Base-by-base conservation (phyloP, 1,140 invertebrate species). In the Prorops nasuta region DNA sequence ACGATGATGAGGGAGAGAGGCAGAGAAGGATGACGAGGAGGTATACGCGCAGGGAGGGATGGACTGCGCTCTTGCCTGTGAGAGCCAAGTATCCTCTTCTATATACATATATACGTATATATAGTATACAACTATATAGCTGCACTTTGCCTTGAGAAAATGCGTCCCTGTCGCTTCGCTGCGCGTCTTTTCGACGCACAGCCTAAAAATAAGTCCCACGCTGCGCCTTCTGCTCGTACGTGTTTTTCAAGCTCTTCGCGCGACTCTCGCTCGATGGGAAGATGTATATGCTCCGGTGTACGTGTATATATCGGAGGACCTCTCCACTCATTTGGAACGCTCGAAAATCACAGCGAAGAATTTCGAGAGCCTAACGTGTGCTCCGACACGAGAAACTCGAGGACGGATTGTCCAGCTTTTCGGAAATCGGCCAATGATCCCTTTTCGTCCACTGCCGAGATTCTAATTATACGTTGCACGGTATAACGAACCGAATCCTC, bases 201-300 rank as follows among this genome's bases (percentile, higher is more conserved):
- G 51, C 47, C 55, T 58, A 58, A 58, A 58, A 58, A 58, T 58
- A 58, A 56, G 53, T 58, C 54, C 44, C 56, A 58, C 21, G 44
- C 15, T 19, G 21, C 32, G 34, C 12, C 44, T 21, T 51, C 28
- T 34, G 19, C 40, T 35, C 37, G 21, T 39, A 20, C 44, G 36
- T 40, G 35, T 3, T 39, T 47, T 44, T 35, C 28, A 28, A 22
- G 22, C 48, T 46, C 35, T 22, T n/a, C 47, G 56, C 19, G 17
- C 32, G 31, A 40, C 47, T 51, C 46, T 56, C 38, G 14, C 46
- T 32, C 19, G 24, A 10, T 28, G 24, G 24, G 10, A n/a, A n/a
- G n/a, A n/a, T n/a, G n/a, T n/a, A n/a, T n/a, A n/a, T n/a, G n/a
- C n/a, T n/a, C n/a, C n/a, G n/a, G n/a, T n/a, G n/a, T n/a, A n/a